A percentile compares a stretch with the other conserved stretches of the same genome.
These are phyloP conservation scores for Caenorhabditis remanei DNA, from an alignment of 1,140 invertebrate species.

Conservation along the genomic window DNA sequence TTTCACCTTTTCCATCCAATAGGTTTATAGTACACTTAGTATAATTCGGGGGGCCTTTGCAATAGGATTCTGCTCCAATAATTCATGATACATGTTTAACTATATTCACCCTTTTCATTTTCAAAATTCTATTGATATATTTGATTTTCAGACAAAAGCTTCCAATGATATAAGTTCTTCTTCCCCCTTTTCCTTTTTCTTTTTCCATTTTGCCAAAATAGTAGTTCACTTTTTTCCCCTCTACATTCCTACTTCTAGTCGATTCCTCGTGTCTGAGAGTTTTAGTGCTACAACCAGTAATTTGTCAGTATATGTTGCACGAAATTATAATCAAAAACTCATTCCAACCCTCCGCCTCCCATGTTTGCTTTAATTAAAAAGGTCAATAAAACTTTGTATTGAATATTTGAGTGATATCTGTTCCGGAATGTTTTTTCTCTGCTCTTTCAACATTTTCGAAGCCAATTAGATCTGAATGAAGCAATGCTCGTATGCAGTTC, in stretches of 20 bases:
- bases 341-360: constrained; percentile 27
- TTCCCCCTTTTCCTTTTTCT: too few species aligned
- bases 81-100: background rate
- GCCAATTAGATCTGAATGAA: too few species aligned
- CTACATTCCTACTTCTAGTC: constrained; percentile 54
- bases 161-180: too few species aligned
- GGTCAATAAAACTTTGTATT: constrained; percentile 46
- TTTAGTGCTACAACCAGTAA: constrained; percentile 16
- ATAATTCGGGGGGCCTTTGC: background rate
- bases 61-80: constrained; percentile 3
- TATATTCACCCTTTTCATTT: background rate
- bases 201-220: background rate
- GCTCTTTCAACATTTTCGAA: too few species aligned
- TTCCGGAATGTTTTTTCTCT: too few species aligned
- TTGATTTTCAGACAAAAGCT: too few species aligned
- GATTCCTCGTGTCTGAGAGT: constrained; percentile 53
- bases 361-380: constrained; percentile 55
- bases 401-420: background rate
- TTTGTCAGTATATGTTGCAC: background rate
- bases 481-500: too few species aligned
- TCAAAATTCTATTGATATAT: too few species aligned
- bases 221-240: constrained; percentile 24
- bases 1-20: background rate
- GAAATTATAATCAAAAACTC: constrained; percentile 39
- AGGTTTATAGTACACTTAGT: constrained; percentile 1